These are phyloP conservation scores for Hoplodrina ambigua DNA, from an alignment of 2,888 invertebrate genomes.

Conservation along the genomic window DNA sequence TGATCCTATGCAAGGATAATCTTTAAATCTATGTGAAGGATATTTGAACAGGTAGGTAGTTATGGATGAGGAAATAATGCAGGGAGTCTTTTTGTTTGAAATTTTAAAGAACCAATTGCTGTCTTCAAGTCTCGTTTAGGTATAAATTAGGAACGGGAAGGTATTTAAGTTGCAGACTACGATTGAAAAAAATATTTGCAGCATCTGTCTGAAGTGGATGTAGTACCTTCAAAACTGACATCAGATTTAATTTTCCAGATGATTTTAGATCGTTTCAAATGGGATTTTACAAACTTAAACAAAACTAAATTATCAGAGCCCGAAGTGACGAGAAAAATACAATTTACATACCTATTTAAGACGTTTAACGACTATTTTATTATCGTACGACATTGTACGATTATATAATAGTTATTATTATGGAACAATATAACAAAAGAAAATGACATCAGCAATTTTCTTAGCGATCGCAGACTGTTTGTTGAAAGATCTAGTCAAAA, in stretches of 20 bases:
- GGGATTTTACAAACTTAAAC: background rate
- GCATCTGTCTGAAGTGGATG: too few relatives aligned
- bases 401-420: background rate
- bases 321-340: slow-evolving; percentile 25
- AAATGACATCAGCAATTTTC: slow-evolving; percentile 36
- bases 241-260: background rate
- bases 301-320: background rate
- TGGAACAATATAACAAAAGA: slow-evolving; percentile 32
- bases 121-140: background rate
- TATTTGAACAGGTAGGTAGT: background rate
- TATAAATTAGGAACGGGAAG: background rate
- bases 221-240: background rate
- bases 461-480: slow-evolving; percentile 6
- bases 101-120: slow-evolving; percentile 8
- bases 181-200: too few relatives aligned
- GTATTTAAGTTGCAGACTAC: too few relatives aligned
- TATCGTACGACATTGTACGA: background rate
- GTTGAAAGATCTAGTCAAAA: slow-evolving; percentile 4
- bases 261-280: slow-evolving; percentile 6
- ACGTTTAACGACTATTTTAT: background rate
- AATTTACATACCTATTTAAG: slow-evolving; percentile 36
- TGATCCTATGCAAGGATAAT: background rate
- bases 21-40: background rate
- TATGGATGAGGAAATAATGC: background rate
- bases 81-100: background rate